Conservation (phyloP, 2,797 vertebrate species). For the Lepidocolaptes lacrymiger region DNA sequence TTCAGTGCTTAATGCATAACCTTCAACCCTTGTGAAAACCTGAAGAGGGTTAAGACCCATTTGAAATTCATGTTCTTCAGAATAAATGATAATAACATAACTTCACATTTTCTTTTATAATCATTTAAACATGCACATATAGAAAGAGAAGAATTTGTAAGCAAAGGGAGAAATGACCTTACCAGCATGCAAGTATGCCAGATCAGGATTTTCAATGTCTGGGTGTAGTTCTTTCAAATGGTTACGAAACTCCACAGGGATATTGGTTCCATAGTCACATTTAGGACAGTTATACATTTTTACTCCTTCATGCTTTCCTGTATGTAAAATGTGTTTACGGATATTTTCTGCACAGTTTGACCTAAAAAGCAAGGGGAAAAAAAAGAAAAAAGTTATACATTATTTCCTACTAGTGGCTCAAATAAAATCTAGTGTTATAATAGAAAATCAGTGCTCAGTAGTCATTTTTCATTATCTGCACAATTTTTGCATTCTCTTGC, state of each 20-base stretch:
- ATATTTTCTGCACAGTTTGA: conserved; percentile 99
- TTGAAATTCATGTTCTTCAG: neutral
- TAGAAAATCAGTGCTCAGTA: neutral
- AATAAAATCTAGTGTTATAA: neutral
- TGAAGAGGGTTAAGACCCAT: neutral
- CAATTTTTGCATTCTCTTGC: neutral
- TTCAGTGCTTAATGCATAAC: neutral
- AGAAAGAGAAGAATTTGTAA: neutral
- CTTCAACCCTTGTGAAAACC: neutral
- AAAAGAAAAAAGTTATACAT: neutral
- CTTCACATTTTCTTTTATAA: neutral
- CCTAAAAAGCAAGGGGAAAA: conserved; percentile 64
- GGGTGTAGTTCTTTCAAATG: conserved; percentile 92
- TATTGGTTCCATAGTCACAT: conserved; percentile 90
- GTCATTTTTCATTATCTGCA: neutral
- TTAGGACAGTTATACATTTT: conserved; percentile 99
- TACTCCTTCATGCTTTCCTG: conserved; percentile 96
- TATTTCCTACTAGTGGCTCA: neutral
- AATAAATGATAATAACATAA: neutral
- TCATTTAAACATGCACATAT: neutral
- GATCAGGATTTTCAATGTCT: conserved; percentile 97
- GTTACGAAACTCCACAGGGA: conserved; percentile 96
- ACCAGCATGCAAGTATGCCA: conserved; percentile 97
- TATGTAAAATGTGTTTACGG: conserved; percentile 97
- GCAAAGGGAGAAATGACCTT: conserved; percentile 45